phyloP scores from a whole-genome alignment of 1,140 invertebrate species.

The Parapsyche elsis region DNA sequence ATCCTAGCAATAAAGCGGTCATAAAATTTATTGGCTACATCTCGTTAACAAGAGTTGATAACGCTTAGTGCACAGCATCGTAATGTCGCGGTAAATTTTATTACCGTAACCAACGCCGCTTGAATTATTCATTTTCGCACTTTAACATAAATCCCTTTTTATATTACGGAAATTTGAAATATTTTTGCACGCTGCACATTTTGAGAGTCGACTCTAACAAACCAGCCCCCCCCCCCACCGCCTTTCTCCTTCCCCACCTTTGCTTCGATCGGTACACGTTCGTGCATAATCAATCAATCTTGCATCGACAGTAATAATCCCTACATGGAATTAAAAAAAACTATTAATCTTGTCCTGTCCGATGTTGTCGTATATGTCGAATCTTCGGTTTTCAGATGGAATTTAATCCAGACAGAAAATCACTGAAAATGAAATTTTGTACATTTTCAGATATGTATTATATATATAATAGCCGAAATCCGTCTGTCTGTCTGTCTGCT shows the following conservation, averaged over 20 bases:
- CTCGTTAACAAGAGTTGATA: not conserved
- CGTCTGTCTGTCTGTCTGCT: too few species aligned
- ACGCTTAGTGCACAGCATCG: too few species aligned
- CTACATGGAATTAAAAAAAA: conserved; percentile 22
- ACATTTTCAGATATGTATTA: not conserved
- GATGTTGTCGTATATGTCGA: conserved; percentile 7
- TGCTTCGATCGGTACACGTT: too few species aligned
- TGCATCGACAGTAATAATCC: conserved; percentile 26
- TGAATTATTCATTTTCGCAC: too few species aligned
- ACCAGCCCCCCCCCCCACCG: too few species aligned
- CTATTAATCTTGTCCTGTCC: conserved; percentile 28
- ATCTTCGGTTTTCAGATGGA: not conserved
- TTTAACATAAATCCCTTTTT: too few species aligned
- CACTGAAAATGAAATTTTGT: not conserved
- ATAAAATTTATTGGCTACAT: conserved; percentile 1
- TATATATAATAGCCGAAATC: not conserved
- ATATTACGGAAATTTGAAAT: too few species aligned
- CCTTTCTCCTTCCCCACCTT: too few species aligned
- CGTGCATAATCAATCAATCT: conserved; percentile 29
- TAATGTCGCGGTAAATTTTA: too few species aligned
- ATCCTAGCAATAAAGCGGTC: not conserved
- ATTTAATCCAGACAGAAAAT: not conserved
- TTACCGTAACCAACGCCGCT: too few species aligned
- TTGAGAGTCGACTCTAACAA: too few species aligned
- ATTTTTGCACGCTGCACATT: too few species aligned